Percentiles rank a stretch among this genome's conserved stretches.
Conservation (phyloP, 2,888 invertebrate species). For the Dicranocentrus wangi region DNA sequence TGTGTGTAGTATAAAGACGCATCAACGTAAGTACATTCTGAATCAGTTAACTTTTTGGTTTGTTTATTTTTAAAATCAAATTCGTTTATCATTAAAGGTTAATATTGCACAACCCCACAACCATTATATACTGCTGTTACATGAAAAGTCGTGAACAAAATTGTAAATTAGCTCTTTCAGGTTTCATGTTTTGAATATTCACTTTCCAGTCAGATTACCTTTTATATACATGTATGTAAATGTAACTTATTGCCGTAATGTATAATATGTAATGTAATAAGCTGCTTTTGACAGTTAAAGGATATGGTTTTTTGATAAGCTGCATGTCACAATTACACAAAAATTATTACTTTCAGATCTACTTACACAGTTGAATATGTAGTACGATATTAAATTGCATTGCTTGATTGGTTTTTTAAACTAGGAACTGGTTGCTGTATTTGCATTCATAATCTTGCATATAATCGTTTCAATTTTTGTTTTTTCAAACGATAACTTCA, state of each 20-base stretch:
- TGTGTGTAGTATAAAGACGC: too few relatives aligned
- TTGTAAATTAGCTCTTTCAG: conserved; percentile 15
- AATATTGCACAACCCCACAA: conserved; percentile 59
- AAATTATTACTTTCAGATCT: neutral
- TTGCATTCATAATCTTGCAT: conserved; percentile 6
- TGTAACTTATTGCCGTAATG: conserved; percentile 1
- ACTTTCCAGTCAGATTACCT: neutral
- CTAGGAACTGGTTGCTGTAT: conserved; percentile 33
- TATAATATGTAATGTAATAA: conserved; percentile 7
- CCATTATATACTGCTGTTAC: conserved; percentile 37
- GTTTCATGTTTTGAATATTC: neutral
- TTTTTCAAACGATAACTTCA: too few relatives aligned
- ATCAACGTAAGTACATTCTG: too few relatives aligned
- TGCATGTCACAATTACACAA: conserved; percentile 22
- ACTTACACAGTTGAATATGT: neutral
- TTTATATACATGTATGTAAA: neutral
- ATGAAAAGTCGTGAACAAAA: conserved; percentile 22
- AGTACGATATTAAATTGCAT: conserved; percentile 13
- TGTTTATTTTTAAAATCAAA: too few relatives aligned
- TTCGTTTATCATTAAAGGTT: too few relatives aligned
- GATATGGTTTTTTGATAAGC: too few relatives aligned
- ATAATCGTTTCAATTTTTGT: neutral
- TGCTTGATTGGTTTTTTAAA: neutral
- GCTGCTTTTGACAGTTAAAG: too few relatives aligned
- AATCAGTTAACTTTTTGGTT: too few relatives aligned